A percentile compares a stretch with the other conserved stretches of the same genome.
phyloP scores from a whole-genome alignment of 2,797 vertebrate species.

The Cossypha niveicapilla region DNA sequence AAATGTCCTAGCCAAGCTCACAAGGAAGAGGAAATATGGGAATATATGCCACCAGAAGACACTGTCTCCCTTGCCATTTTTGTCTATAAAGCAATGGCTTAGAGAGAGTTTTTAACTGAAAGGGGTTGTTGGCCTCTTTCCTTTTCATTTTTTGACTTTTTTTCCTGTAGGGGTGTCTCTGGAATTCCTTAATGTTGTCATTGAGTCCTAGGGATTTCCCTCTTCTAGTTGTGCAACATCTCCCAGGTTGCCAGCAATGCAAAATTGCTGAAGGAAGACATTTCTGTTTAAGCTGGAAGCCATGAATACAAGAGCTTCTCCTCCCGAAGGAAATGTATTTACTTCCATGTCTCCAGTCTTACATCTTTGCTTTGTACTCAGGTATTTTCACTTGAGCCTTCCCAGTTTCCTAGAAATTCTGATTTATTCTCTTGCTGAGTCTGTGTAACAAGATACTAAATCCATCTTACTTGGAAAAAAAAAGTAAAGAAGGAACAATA shows the following conservation, averaged over 20 bases:
- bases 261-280: background rate
- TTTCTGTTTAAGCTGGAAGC: constrained; percentile 7
- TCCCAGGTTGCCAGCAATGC: background rate
- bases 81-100: background rate
- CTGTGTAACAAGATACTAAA: background rate
- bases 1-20: background rate
- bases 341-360: background rate
- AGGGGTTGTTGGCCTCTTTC: background rate
- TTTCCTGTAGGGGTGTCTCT: background rate
- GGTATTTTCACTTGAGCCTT: background rate
- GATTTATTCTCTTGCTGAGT: background rate
- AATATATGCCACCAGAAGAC: background rate
- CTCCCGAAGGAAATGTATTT: constrained; percentile 21
- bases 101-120: background rate
- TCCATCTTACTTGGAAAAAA: background rate
- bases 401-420: constrained; percentile 1
- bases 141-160: background rate
- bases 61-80: background rate
- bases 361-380: background rate
- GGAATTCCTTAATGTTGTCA: background rate
- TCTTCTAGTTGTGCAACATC: background rate
- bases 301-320: background rate
- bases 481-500: background rate
- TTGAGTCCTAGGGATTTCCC: background rate
- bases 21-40: background rate